Conservation (phyloP, 2,888 invertebrate genomes). For the Magallana nippona region DNA sequence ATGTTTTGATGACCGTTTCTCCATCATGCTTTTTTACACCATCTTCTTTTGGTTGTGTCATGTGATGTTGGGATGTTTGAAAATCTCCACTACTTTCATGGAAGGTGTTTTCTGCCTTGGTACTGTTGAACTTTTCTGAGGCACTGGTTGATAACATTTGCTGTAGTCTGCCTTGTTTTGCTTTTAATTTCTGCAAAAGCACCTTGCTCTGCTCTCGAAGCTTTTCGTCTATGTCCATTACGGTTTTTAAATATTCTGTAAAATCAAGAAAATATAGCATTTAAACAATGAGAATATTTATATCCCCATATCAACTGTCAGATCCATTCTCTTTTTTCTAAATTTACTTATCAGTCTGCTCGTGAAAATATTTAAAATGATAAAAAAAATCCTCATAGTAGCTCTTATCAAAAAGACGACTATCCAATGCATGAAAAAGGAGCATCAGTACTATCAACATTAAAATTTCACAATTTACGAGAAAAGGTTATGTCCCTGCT, state of each 20-base stretch:
- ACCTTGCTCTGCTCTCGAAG: slow-evolving; percentile 65
- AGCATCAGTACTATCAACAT: too few species aligned
- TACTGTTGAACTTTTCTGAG: background rate
- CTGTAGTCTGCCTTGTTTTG: slow-evolving; percentile 64
- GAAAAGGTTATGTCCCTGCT: background rate
- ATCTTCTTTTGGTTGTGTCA: background rate
- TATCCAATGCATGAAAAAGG: too few species aligned
- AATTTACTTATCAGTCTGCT: too few species aligned
- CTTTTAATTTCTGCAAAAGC: slow-evolving; percentile 65
- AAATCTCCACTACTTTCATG: background rate
- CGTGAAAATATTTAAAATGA: too few species aligned
- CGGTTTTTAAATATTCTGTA: too few species aligned
- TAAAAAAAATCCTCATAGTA: too few species aligned
- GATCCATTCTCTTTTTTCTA: too few species aligned
- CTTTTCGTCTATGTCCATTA: slow-evolving; percentile 59
- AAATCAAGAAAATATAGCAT: too few species aligned
- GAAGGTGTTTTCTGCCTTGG: background rate
- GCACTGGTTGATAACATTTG: slow-evolving; percentile 7
- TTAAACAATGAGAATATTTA: too few species aligned
- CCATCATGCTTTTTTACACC: background rate
- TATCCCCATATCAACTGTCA: too few species aligned
- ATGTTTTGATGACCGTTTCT: background rate
- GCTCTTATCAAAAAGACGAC: too few species aligned
- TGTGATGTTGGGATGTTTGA: background rate
- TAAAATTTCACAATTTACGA: background rate